These are phyloP conservation scores for Calidris pygmaea DNA, from an alignment of 2,113 vertebrate genomes.

Conservation along the genomic window DNA sequence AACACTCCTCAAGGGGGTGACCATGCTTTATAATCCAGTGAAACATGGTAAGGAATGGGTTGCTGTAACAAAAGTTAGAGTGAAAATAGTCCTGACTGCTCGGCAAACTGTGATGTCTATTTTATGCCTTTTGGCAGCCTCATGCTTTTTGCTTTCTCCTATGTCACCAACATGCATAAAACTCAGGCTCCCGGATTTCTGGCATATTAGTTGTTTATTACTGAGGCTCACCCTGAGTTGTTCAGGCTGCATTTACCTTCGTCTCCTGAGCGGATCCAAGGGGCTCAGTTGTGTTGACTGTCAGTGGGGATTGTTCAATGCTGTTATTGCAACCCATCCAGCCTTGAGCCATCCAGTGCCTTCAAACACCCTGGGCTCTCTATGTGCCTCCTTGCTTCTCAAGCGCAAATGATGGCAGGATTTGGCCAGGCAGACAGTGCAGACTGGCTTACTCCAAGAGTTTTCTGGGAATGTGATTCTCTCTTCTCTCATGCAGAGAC, in stretches of 20 bases:
- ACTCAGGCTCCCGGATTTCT: not conserved
- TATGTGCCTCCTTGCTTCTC: not conserved
- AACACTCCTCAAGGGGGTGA: not conserved
- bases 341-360: not conserved
- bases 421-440: not conserved
- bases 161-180: not conserved
- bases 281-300: not conserved
- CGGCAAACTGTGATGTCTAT: not conserved
- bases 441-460: not conserved
- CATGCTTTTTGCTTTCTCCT: not conserved
- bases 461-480: not conserved
- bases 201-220: not conserved
- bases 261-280: not conserved
- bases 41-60: not conserved
- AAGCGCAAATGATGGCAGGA: not conserved
- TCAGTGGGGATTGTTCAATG: not conserved
- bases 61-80: not conserved
- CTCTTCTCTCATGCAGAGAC: not conserved
- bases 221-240: not conserved
- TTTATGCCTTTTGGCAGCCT: conserved; percentile 31
- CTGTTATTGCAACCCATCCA: not conserved
- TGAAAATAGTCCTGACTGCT: not conserved
- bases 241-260: not conserved
- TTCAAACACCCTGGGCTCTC: not conserved
- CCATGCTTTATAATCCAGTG: not conserved